phyloP scores from a whole-genome alignment of 2,113 vertebrate genomes.

The Prolemur simus region DNA sequence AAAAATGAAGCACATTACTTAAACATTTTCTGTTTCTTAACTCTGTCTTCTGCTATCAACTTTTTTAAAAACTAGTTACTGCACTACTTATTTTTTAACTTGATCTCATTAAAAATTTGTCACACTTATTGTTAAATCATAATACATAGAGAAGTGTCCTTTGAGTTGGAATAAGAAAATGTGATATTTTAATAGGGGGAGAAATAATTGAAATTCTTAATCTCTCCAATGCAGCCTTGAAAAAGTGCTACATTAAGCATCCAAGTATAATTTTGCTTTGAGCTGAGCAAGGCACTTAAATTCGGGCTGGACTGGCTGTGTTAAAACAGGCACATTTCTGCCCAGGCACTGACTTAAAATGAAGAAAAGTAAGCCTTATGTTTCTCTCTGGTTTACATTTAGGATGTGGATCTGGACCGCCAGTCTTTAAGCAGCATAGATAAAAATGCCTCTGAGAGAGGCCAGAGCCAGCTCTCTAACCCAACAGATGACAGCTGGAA shows the following conservation, averaged over 20 bases:
- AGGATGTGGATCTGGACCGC: conserved; percentile 95
- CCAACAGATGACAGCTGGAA: conserved; percentile 97
- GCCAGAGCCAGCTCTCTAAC: conserved; percentile 96
- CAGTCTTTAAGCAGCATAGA: conserved; percentile 97
- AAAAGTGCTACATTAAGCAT: neutral
- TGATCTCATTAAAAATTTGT: neutral
- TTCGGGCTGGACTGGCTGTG: neutral
- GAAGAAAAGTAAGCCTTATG: neutral
- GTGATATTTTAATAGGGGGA: neutral
- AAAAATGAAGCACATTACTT: conserved; percentile 8
- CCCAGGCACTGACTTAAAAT: neutral
- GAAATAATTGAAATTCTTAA: neutral
- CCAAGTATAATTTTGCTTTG: neutral
- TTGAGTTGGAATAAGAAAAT: neutral
- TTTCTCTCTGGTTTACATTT: conserved; percentile 61
- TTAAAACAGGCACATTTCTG: neutral
- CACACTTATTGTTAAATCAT: neutral
- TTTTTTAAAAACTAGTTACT: neutral
- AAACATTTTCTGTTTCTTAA: conserved; percentile 3
- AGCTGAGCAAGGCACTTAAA: neutral
- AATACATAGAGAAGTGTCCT: neutral
- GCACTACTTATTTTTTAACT: neutral
- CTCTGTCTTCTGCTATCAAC: neutral
- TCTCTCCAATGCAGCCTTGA: neutral
- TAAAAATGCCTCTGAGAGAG: conserved; percentile 94